A percentile compares a stretch with the other conserved stretches of the same genome.
Conservation (phyloP, 2,888 invertebrate genomes). For the Embidobia sp. region DNA sequence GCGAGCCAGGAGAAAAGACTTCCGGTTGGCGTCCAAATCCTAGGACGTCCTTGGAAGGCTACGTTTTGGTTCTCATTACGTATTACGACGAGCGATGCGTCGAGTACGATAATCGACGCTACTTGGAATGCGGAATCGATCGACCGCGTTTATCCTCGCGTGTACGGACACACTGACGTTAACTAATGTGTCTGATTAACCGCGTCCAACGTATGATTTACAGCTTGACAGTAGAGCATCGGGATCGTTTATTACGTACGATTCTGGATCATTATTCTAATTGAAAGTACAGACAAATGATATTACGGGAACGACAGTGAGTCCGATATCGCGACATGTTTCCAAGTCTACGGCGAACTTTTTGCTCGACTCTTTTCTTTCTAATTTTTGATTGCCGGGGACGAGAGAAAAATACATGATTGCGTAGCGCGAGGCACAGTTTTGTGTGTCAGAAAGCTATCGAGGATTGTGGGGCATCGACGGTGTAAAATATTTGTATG, state of each 20-base stretch:
- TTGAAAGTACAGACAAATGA: conserved; percentile 17
- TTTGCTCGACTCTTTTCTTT: too few relatives aligned
- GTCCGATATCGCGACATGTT: neutral
- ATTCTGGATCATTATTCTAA: conserved; percentile 30
- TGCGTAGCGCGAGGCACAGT: neutral
- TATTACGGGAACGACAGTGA: conserved; percentile 1
- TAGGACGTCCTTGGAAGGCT: conserved; percentile 28
- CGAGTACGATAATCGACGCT: neutral
- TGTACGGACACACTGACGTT: neutral
- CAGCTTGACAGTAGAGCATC: neutral
- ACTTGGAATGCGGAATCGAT: conserved; percentile 34
- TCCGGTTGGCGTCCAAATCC: conserved; percentile 17
- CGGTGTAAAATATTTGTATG: conserved; percentile 43
- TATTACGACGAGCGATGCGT: neutral
- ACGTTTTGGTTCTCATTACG: neutral
- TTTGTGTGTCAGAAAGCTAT: conserved; percentile 36
- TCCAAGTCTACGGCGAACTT: too few relatives aligned
- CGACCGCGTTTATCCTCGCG: conserved; percentile 26
- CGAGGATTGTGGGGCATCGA: conserved; percentile 43
- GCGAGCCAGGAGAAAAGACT: conserved; percentile 1
- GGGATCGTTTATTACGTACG: conserved; percentile 5
- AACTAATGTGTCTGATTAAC: neutral
- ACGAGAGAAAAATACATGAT: conserved; percentile 4
- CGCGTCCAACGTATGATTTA: conserved; percentile 25
- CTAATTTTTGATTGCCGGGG: neutral